phyloP scores from a whole-genome alignment of 2,797 vertebrate genomes.

The Acrocephalus scirpaceus region DNA sequence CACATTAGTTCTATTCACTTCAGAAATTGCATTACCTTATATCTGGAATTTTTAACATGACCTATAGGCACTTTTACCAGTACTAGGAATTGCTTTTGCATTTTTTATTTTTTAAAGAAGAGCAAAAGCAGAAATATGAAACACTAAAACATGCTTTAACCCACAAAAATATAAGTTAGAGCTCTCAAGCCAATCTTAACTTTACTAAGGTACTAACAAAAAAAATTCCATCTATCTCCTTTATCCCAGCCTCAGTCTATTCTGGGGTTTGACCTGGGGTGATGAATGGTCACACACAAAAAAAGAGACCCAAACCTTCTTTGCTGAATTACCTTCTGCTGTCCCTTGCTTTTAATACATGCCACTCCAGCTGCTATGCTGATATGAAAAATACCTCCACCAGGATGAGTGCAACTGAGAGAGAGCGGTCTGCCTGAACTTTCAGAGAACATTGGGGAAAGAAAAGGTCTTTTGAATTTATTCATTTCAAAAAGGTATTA shows the following conservation, averaged over 20 bases:
- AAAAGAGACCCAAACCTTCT: not conserved
- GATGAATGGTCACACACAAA: not conserved
- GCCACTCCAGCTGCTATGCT: not conserved
- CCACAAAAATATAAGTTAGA: not conserved
- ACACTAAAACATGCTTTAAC: not conserved
- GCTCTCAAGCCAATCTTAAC: not conserved
- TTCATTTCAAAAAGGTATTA: not conserved
- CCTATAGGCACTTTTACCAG: not conserved
- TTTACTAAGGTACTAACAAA: not conserved
- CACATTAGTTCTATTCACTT: not conserved
- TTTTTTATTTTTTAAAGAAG: not conserved
- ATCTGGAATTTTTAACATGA: not conserved
- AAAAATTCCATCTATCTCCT: not conserved
- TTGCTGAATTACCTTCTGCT: not conserved
- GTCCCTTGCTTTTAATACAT: not conserved
- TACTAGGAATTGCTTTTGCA: not conserved
- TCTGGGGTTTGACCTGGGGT: not conserved
- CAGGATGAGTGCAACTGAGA: not conserved
- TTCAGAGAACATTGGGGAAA: not conserved
- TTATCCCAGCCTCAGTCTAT: not conserved
- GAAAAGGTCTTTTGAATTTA: not conserved
- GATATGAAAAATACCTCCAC: not conserved
- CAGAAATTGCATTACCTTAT: not conserved
- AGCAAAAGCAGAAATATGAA: not conserved
- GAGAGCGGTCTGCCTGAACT: not conserved